Evolutionary conservation across 2,888 invertebrate genomes (phyloP).

Genomic region (Nomada flava): DNA sequence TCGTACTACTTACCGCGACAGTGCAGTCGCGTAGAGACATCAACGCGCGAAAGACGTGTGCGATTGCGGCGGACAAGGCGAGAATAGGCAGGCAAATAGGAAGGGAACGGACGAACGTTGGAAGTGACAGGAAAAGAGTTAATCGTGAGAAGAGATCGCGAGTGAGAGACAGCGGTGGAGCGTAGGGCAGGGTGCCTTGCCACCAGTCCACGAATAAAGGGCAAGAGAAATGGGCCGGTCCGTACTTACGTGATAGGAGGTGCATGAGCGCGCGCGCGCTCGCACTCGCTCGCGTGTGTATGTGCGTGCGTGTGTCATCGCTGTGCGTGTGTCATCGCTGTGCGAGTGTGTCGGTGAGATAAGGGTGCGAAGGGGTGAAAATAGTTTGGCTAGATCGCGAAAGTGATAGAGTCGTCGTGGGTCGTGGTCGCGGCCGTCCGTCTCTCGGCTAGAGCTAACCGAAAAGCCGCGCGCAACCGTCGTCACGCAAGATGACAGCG

Average conservation of each 20-base stretch:
- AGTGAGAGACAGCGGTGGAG: conserved; percentile 38
- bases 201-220: conserved; percentile 67
- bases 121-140: no score
- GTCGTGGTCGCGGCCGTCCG: conserved; percentile 11
- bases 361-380: conserved; percentile 52
- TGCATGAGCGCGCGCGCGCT: conserved; percentile 73
- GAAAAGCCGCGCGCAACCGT: conserved; percentile 31
- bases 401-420: conserved; percentile 37
- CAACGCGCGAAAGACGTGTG: not conserved
- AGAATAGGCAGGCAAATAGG: not conserved
- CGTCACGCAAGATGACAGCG: conserved; percentile 54
- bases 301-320: conserved; percentile 67
- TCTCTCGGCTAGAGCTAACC: conserved; percentile 12
- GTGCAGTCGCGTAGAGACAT: not conserved
- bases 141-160: conserved; percentile 23
- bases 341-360: conserved; percentile 57
- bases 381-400: conserved; percentile 46
- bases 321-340: conserved; percentile 61
- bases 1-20: conserved; percentile 33
- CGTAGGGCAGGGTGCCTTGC: conserved; percentile 61
- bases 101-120: no score
- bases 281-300: conserved; percentile 65
- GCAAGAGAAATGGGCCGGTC: conserved; percentile 74
- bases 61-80: not conserved
- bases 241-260: conserved; percentile 77